Conservation (phyloP, 2,888 invertebrate species). For the Campoplex nolae region DNA sequence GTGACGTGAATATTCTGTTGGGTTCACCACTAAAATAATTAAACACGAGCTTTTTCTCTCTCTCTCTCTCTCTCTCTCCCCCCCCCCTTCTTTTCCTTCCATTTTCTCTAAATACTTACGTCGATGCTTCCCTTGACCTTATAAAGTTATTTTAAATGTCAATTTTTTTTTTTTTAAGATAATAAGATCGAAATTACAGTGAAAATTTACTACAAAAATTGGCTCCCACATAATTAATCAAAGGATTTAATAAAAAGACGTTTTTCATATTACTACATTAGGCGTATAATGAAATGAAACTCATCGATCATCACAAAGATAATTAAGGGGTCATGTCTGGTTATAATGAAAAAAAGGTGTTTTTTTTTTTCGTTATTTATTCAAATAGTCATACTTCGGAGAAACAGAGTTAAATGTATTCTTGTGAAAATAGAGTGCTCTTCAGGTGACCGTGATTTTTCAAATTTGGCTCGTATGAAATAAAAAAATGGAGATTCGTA, state of each 20-base stretch:
- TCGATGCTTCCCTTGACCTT: neutral
- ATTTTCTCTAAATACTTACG: neutral
- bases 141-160: neutral
- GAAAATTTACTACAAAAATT: neutral
- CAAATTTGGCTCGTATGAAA: no score
- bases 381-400: no score
- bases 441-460: no score
- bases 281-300: neutral
- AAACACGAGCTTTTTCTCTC: constrained; percentile 12
- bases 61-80: constrained; percentile 20
- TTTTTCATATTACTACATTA: neutral
- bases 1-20: constrained; percentile 45
- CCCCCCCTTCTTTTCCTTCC: neutral
- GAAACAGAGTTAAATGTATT: no score
- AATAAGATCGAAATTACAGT: neutral
- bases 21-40: constrained; percentile 57
- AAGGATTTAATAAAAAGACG: neutral
- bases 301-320: no score
- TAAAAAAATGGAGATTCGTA: no score
- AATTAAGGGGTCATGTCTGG: no score
- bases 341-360: no score
- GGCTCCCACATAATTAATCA: neutral
- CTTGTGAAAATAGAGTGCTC: no score
- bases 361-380: no score
- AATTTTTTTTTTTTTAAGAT: neutral